phyloP scores from a whole-genome alignment of 1,140 invertebrate genomes.

The Cyclargus thomasi region DNA sequence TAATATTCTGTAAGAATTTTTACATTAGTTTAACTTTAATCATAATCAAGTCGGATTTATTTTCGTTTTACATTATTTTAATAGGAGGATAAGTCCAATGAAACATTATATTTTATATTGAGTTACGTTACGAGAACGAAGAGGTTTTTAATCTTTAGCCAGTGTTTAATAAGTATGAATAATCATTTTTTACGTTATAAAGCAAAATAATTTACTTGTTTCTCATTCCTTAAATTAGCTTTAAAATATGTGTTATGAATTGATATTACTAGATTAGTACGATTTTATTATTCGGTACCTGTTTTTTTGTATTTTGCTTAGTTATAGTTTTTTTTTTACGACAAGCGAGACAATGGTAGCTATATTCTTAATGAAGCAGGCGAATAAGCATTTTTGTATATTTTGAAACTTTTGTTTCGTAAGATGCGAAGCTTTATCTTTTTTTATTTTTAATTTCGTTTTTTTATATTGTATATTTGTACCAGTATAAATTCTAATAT shows the following conservation, averaged over 20 bases:
- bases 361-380: neutral
- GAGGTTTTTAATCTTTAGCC: neutral
- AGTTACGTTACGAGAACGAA: too few relatives aligned
- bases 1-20: too few relatives aligned
- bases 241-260: constrained; percentile 7
- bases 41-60: too few relatives aligned
- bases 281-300: constrained; percentile 10
- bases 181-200: neutral
- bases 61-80: too few relatives aligned
- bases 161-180: neutral
- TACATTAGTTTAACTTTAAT: too few relatives aligned
- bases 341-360: neutral
- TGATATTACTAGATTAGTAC: constrained; percentile 9
- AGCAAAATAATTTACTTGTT: neutral
- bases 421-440: neutral
- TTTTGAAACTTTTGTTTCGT: neutral
- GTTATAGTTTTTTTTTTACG: neutral
- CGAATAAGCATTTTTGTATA: neutral
- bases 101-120: too few relatives aligned
- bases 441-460: neutral
- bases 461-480: neutral
- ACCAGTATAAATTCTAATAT: neutral
- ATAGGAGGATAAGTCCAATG: too few relatives aligned
- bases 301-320: neutral
- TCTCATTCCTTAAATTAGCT: neutral